phyloP scores from a whole-genome alignment of 1,140 invertebrate genomes.

The Drosophila novamexicana region DNA sequence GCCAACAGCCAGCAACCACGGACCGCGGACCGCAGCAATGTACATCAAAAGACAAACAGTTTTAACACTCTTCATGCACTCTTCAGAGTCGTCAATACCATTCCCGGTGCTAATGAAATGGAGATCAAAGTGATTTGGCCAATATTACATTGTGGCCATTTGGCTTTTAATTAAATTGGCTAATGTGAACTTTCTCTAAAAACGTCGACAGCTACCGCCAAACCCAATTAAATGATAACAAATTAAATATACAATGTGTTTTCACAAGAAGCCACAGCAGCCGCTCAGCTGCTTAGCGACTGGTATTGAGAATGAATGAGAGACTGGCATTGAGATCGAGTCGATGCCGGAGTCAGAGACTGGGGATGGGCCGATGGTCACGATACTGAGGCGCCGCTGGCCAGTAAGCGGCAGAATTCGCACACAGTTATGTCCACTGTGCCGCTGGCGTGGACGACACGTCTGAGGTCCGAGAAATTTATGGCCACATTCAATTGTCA shows the following conservation, averaged over 20 bases:
- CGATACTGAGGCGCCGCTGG: conserved; percentile 74
- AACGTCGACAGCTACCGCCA: conserved; percentile 58
- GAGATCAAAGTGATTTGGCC: conserved; percentile 61
- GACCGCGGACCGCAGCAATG: not conserved
- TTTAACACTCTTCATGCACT: conserved; percentile 39
- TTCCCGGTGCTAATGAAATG: conserved; percentile 55
- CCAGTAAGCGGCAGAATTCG: conserved; percentile 67
- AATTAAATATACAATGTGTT: conserved; percentile 56
- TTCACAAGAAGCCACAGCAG: conserved; percentile 19
- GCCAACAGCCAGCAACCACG: conserved; percentile 27
- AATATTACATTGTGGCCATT: conserved; percentile 31
- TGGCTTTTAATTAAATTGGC: conserved; percentile 60
- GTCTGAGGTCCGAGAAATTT: conserved; percentile 55
- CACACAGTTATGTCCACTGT: conserved; percentile 60
- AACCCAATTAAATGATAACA: conserved; percentile 79
- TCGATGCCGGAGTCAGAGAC: conserved; percentile 12
- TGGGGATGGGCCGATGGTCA: conserved; percentile 48
- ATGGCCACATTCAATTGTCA: conserved; percentile 79
- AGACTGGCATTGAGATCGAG: conserved; percentile 5
- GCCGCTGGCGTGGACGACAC: conserved; percentile 36
- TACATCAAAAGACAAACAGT: conserved; percentile 17
- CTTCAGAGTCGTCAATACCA: conserved; percentile 25
- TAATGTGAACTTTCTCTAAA: conserved; percentile 62
- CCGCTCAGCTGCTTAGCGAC: conserved; percentile 3
- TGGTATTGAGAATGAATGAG: conserved; percentile 15